A percentile compares a stretch with the other conserved stretches of the same genome.
These are phyloP conservation scores for Cantharis rufa DNA, from an alignment of 2,888 invertebrate species.

Conservation along the genomic window DNA sequence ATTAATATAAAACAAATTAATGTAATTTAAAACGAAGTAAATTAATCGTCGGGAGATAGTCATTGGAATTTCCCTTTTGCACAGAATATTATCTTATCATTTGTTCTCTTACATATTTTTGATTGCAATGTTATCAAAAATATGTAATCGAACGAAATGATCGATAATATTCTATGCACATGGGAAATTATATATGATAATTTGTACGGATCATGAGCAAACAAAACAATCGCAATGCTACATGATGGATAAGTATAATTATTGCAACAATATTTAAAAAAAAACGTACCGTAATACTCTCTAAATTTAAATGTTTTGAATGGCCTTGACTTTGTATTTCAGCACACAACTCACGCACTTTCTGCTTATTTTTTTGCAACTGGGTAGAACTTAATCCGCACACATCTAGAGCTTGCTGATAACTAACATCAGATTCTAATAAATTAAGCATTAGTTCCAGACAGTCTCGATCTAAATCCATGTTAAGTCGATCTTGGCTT, in stretches of 20 bases:
- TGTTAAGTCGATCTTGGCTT: conserved; percentile 93
- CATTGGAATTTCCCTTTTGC: too few relatives aligned
- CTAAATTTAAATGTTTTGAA: conserved; percentile 88
- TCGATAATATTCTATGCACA: too few relatives aligned
- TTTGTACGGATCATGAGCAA: too few relatives aligned
- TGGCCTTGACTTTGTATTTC: conserved; percentile 93
- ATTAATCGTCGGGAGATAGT: too few relatives aligned
- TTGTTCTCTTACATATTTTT: too few relatives aligned
- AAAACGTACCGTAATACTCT: conserved; percentile 83
- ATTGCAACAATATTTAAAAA: not conserved
- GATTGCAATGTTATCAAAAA: too few relatives aligned
- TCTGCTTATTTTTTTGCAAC: conserved; percentile 82
- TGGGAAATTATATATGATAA: too few relatives aligned
- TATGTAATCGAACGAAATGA: too few relatives aligned
- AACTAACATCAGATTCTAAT: conserved; percentile 83
- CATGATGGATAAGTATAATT: not conserved
- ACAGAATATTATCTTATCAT: too few relatives aligned
- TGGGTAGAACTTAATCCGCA: conserved; percentile 77
- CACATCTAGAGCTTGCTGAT: conserved; percentile 76
- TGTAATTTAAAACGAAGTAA: too few relatives aligned
- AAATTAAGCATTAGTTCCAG: conserved; percentile 93
- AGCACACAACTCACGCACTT: conserved; percentile 86
- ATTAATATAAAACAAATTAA: too few relatives aligned
- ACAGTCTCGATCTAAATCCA: conserved; percentile 93
- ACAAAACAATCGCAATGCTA: too few relatives aligned